A percentile compares a stretch with the other conserved stretches of the same genome.
Conservation (phyloP, 1,140 invertebrate genomes). For the Mamestra configurata region DNA sequence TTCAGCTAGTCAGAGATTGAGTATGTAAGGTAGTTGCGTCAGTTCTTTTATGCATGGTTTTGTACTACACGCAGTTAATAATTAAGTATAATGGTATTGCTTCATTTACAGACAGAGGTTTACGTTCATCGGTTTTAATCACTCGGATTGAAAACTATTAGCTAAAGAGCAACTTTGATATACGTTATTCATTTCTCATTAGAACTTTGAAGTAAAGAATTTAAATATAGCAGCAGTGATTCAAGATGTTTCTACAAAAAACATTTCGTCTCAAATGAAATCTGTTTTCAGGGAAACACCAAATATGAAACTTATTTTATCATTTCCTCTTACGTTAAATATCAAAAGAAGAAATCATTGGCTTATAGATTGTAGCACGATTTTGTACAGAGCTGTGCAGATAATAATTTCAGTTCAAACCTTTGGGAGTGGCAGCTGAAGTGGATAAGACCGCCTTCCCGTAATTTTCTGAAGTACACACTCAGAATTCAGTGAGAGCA, state of each 20-base stretch:
- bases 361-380: constrained; percentile 55
- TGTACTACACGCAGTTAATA: too few relatives aligned
- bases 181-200: too few relatives aligned
- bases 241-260: not conserved
- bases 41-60: too few relatives aligned
- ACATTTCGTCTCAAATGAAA: not conserved
- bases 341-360: constrained; percentile 54
- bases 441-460: constrained; percentile 80
- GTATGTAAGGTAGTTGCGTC: not conserved
- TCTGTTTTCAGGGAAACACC: not conserved
- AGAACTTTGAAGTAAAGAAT: too few relatives aligned
- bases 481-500: constrained; percentile 79
- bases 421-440: constrained; percentile 76
- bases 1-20: not conserved
- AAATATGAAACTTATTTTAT: constrained; percentile 15
- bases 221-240: too few relatives aligned
- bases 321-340: constrained; percentile 24
- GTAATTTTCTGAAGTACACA: constrained; percentile 84
- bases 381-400: constrained; percentile 64
- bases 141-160: too few relatives aligned
- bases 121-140: too few relatives aligned
- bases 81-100: too few relatives aligned
- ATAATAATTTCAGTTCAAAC: constrained; percentile 77
- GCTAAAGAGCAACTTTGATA: too few relatives aligned
- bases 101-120: too few relatives aligned